Evolutionary conservation across 1,140 invertebrate genomes (phyloP).

Genomic region (Brachionus calyciflorus): DNA sequence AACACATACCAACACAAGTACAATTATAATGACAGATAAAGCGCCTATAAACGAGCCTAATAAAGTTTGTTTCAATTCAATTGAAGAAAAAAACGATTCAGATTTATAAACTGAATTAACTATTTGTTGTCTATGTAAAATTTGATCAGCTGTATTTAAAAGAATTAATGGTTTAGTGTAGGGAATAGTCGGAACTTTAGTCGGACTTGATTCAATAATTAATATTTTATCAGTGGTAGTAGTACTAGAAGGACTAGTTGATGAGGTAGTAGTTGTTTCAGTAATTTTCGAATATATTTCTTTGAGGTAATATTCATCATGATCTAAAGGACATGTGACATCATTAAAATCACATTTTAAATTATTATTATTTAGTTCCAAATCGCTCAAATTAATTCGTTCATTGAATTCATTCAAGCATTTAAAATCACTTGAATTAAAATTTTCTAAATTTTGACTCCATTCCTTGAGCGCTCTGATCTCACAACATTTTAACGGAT

Average conservation of each 20-base stretch:
- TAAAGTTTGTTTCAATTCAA: conserved; percentile 21
- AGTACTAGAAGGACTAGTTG: not conserved
- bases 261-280: not conserved
- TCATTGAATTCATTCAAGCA: not conserved
- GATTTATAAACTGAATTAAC: not conserved
- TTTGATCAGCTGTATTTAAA: not conserved
- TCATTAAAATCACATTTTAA: not conserved
- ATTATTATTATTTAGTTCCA: no score
- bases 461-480: not conserved
- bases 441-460: not conserved
- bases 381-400: not conserved
- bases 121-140: not conserved
- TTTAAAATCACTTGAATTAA: conserved; percentile 6
- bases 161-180: not conserved
- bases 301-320: not conserved
- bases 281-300: not conserved
- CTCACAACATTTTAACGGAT: conserved; percentile 19
- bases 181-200: not conserved
- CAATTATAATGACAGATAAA: not conserved
- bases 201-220: not conserved
- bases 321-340: not conserved
- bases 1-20: not conserved
- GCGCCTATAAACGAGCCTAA: conserved; percentile 32
- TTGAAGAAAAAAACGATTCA: not conserved
- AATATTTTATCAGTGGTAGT: not conserved